A percentile compares a stretch with the other conserved stretches of the same genome.
Evolutionary conservation across 2,113 vertebrate genomes (phyloP).

Genomic region (Butorides virescens): DNA sequence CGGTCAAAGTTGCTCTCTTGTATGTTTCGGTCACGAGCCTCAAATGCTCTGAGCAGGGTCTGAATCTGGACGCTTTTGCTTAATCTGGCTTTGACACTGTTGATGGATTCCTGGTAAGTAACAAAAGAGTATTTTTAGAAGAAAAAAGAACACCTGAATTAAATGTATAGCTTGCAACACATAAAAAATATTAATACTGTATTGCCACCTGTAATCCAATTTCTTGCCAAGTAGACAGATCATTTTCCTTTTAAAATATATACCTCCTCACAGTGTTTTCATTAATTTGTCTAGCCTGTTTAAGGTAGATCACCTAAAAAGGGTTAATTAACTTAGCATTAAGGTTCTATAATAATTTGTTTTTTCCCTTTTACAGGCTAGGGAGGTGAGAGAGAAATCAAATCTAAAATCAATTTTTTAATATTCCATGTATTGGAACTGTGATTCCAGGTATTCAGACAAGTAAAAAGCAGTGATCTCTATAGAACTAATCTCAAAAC

Average conservation of each 20-base stretch:
- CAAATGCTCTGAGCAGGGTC: slow-evolving; percentile 90
- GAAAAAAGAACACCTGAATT: neutral
- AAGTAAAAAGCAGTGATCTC: neutral
- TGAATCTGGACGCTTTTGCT: slow-evolving; percentile 95
- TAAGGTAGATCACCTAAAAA: neutral
- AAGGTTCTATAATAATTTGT: neutral
- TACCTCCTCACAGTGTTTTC: neutral
- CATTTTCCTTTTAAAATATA: neutral
- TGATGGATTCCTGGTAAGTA: slow-evolving; percentile 89
- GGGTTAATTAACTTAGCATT: neutral
- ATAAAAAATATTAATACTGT: neutral
- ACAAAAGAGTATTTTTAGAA: slow-evolving; percentile 43
- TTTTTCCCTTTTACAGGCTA: neutral
- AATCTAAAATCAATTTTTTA: neutral
- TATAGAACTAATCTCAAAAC: neutral
- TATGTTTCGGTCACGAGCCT: slow-evolving; percentile 94
- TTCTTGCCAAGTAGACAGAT: neutral
- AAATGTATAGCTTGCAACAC: neutral
- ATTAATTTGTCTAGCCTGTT: neutral
- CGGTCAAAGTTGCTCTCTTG: slow-evolving; percentile 95
- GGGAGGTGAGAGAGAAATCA: neutral
- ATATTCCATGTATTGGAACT: neutral
- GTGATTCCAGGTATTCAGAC: neutral
- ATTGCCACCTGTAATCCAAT: neutral
- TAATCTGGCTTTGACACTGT: slow-evolving; percentile 90